A percentile compares a stretch with the other conserved stretches of the same genome.
phyloP scores from a whole-genome alignment of 2,797 vertebrate genomes.

The Crax fasciolata region DNA sequence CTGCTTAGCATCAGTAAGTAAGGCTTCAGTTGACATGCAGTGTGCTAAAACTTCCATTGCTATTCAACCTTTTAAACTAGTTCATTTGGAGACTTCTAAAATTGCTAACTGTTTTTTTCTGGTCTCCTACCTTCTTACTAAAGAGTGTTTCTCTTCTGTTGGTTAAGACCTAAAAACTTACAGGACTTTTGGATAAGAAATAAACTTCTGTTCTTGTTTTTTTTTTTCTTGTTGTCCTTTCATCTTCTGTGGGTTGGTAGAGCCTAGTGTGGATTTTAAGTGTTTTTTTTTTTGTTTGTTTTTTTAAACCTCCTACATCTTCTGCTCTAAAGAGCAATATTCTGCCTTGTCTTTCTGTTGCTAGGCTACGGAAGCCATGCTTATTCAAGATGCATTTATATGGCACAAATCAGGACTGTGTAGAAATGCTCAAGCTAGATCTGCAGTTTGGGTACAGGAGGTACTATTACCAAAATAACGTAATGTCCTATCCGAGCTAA shows the following conservation, averaged over 20 bases:
- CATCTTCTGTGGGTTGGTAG: neutral
- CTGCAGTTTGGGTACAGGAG: neutral
- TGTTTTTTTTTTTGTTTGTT: neutral
- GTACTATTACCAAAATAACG: neutral
- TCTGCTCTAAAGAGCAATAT: neutral
- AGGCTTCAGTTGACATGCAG: neutral
- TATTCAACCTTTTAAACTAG: neutral
- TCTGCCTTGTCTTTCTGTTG: neutral
- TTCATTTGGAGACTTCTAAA: neutral
- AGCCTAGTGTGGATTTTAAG: neutral
- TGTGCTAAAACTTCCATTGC: neutral
- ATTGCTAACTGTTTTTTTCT: neutral
- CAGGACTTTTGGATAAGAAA: neutral
- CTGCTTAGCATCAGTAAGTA: neutral
- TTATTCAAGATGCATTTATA: neutral
- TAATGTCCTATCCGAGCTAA: neutral
- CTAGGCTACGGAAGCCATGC: neutral
- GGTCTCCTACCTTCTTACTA: neutral
- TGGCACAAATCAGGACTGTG: neutral
- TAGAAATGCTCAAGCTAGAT: neutral
- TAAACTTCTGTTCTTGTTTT: rapidly evolving
- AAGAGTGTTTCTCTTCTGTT: neutral
- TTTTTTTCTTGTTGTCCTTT: neutral
- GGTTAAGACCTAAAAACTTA: neutral
- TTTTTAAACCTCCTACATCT: neutral